Evolutionary conservation across 2,113 vertebrate genomes (phyloP).

Genomic region (Pollimyrus isidori): DNA sequence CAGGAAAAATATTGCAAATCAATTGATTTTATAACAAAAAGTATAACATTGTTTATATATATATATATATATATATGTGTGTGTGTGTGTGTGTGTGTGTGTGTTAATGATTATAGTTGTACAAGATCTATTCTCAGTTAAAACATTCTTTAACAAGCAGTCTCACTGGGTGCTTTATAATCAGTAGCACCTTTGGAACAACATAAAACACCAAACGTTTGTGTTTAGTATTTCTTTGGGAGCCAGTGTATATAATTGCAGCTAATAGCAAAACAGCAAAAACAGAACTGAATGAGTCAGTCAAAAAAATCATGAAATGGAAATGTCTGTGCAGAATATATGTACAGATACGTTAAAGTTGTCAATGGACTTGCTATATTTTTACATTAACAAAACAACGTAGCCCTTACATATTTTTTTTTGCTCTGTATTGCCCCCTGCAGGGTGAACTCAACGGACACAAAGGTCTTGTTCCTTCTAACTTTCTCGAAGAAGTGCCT

Average conservation of each 20-base stretch:
- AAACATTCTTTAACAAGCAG: not conserved
- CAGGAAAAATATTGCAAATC: not conserved
- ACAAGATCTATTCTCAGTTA: not conserved
- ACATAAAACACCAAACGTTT: not conserved
- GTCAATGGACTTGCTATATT: not conserved
- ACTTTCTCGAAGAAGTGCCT: constrained; percentile 99
- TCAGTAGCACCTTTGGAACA: not conserved
- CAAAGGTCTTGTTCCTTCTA: constrained; percentile 93
- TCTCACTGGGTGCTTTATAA: not conserved
- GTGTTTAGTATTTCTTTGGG: not conserved
- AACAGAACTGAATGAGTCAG: not conserved
- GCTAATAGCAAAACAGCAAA: not conserved
- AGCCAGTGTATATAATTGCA: not conserved
- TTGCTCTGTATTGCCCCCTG: not conserved
- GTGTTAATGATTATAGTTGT: not conserved
- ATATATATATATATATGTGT: too few relatives aligned
- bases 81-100: too few relatives aligned
- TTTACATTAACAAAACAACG: not conserved
- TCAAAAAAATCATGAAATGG: not conserved
- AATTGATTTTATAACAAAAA: not conserved
- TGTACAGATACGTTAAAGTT: not conserved
- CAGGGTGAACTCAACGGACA: constrained; percentile 97
- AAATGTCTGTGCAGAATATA: not conserved
- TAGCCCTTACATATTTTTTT: not conserved
- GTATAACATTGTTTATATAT: not conserved